Percentiles rank a stretch among this genome's conserved stretches.
Evolutionary conservation across 2,113 vertebrate species (phyloP).

Genomic region (Tenrec ecaudatus): DNA sequence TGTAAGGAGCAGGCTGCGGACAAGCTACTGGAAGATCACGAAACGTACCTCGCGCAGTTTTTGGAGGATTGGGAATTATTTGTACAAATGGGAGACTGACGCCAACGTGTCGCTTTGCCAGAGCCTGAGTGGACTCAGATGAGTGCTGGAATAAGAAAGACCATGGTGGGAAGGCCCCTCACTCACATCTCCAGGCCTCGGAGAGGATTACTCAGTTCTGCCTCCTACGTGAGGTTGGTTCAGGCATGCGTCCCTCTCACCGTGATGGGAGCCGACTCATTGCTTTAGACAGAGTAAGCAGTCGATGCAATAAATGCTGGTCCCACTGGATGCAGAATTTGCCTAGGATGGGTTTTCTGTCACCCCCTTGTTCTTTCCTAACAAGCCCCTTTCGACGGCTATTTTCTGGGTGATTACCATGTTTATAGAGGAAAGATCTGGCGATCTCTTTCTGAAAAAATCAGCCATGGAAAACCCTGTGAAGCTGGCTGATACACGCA

Average conservation of each 20-base stretch:
- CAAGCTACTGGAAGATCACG: constrained; percentile 76
- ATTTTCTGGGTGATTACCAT: not conserved
- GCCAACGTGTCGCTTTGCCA: not conserved
- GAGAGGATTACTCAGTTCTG: not conserved
- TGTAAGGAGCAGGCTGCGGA: constrained; percentile 73
- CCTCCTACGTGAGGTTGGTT: rapidly evolving
- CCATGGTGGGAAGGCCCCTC: not conserved
- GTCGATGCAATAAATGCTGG: not conserved
- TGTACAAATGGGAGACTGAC: constrained; percentile 84
- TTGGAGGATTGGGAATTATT: constrained; percentile 88
- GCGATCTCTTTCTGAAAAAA: not conserved
- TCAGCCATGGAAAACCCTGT: not conserved
- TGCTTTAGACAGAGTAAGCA: not conserved
- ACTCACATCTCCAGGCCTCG: not conserved
- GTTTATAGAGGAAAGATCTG: not conserved
- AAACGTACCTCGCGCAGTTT: constrained; percentile 84
- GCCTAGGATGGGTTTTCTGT: no score
- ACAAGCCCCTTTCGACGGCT: not conserved
- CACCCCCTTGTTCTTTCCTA: constrained; percentile 8
- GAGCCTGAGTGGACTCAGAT: not conserved
- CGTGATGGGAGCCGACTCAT: rapidly evolving
- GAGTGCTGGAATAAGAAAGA: not conserved
- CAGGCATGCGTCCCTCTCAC: not conserved
- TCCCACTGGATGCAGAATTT: not conserved
- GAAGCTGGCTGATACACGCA: not conserved